Evolutionary conservation across 2,797 vertebrate genomes (phyloP).

Genomic region (Chaenodraco wilsoni): DNA sequence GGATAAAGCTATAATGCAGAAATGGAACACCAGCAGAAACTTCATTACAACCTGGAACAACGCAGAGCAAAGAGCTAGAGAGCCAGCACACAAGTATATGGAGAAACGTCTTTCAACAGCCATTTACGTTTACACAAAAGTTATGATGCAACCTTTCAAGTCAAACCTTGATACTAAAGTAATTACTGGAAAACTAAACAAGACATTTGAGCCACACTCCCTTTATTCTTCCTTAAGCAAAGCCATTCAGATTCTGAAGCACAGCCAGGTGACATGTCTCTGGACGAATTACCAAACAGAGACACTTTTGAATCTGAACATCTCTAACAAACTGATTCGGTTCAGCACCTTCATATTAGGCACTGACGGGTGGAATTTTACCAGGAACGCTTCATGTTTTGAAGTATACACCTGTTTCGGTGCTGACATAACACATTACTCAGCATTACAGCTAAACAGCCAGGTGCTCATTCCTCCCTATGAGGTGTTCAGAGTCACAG

Average conservation of each 20-base stretch:
- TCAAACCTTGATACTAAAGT: neutral
- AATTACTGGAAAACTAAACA: neutral
- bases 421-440: conserved; percentile 53
- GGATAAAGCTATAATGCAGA: conserved; percentile 14
- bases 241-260: conserved; percentile 58
- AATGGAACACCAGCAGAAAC: conserved; percentile 6
- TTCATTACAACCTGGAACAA: conserved; percentile 37
- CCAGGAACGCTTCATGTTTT: conserved; percentile 38
- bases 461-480: conserved; percentile 66
- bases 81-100: conserved; percentile 43
- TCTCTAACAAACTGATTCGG: conserved; percentile 28
- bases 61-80: conserved; percentile 17
- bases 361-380: neutral
- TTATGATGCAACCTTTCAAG: neutral
- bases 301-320: conserved; percentile 18
- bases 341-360: conserved; percentile 53
- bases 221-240: conserved; percentile 47
- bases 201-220: conserved; percentile 4
- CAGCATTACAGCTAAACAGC: conserved; percentile 20
- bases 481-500: conserved; percentile 56
- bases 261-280: conserved; percentile 48
- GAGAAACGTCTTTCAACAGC: conserved; percentile 37
- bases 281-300: conserved; percentile 35
- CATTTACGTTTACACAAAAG: conserved; percentile 47
- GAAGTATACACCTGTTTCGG: conserved; percentile 57